Percentiles rank a stretch among this genome's conserved stretches.
These are phyloP conservation scores for Drosophila azteca DNA, from an alignment of 1,140 invertebrate species.

Conservation along the genomic window DNA sequence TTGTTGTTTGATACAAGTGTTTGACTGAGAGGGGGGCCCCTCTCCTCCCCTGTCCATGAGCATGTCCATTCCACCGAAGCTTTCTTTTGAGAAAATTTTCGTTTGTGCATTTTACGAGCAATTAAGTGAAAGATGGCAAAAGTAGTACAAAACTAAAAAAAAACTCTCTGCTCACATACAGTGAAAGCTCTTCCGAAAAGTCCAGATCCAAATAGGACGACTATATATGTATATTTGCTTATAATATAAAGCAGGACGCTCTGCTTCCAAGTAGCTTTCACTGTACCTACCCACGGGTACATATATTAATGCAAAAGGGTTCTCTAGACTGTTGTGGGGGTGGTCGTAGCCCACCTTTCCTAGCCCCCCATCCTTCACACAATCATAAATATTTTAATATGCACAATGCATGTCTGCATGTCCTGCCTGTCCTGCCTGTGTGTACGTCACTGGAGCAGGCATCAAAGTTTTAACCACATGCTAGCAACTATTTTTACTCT, in stretches of 20 bases:
- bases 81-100: constrained; percentile 37
- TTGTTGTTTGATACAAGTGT: constrained; percentile 47
- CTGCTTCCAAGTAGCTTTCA: no score
- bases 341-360: no score
- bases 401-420: constrained; percentile 50
- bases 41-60: no score
- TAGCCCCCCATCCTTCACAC: constrained; percentile 20
- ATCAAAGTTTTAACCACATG: constrained; percentile 79
- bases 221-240: no score
- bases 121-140: constrained; percentile 72
- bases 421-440: constrained; percentile 41
- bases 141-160: constrained; percentile 57
- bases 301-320: constrained; percentile 19
- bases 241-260: no score
- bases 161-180: not conserved
- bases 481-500: constrained; percentile 43
- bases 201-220: no score
- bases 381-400: constrained; percentile 73
- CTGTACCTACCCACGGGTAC: constrained; percentile 2
- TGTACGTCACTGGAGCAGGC: constrained; percentile 74
- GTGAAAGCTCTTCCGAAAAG: no score
- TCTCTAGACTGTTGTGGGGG: constrained; percentile 1
- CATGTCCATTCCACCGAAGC: no score
- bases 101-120: constrained; percentile 76
- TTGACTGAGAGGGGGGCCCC: not conserved